Conservation (phyloP, 2,797 vertebrate genomes). For the Sphenopsis melanotis region DNA sequence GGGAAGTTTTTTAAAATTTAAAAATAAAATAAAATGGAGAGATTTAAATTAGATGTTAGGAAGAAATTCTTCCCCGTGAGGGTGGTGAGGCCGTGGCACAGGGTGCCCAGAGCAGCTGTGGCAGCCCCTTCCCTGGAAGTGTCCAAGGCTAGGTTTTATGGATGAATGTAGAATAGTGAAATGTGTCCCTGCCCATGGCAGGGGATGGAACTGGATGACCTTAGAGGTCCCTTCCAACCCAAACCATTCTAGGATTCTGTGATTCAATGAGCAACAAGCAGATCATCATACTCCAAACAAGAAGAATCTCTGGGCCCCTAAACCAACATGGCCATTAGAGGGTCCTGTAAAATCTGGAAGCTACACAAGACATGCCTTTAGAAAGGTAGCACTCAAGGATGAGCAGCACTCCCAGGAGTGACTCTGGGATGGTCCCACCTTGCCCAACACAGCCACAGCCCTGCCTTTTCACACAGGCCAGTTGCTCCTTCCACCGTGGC, state of each 20-base stretch:
- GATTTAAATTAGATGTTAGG: background rate
- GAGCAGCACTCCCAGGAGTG: background rate
- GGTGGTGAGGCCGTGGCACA: background rate
- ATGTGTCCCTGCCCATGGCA: background rate
- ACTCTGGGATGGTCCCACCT: background rate
- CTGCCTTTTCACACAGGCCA: background rate
- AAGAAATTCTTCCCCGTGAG: background rate
- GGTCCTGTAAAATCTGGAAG: background rate
- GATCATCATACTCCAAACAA: background rate
- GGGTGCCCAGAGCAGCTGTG: background rate
- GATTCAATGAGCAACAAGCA: background rate
- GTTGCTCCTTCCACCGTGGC: background rate
- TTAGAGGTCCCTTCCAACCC: background rate
- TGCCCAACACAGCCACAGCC: background rate
- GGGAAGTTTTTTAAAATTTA: background rate
- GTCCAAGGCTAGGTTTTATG: accelerated
- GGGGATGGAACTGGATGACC: too few species aligned
- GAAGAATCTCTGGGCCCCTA: background rate
- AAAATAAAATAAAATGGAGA: background rate
- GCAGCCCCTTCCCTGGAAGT: background rate
- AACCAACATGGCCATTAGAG: background rate
- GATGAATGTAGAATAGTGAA: background rate
- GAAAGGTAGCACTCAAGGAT: background rate
- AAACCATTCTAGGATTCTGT: background rate
- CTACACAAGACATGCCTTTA: background rate